Evolutionary conservation across 2,888 invertebrate genomes (phyloP), one percentile per base, ranked within the genome.

Genomic region (Synanthedon formicaeformis): DNA sequence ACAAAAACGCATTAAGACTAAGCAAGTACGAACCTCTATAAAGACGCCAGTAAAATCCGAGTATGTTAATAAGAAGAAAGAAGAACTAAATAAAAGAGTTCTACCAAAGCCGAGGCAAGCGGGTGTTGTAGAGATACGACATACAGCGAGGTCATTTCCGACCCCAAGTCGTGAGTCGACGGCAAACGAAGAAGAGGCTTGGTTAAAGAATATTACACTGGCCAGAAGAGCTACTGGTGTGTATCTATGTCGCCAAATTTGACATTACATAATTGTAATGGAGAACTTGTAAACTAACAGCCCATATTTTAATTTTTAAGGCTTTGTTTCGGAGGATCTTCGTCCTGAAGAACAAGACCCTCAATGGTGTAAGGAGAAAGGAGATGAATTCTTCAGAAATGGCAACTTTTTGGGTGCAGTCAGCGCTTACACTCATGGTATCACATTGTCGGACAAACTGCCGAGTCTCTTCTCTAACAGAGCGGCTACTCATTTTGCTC

Each of bases 301-400:
- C 10, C 34, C 34, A 34, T 10, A 34, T 34, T 34, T 34, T 10
- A 34, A 34, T 34, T 49, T 55, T 59, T 2, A 66, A 85, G 94
- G 95, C 18, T 92, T 94, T 66, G 82, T 90, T 1, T 90, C 91
- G 8, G 92, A 92, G 68, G 93, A 94, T 68, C 81, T 94, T 2
- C 83, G 92, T 41, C 91, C 92, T 0, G 95, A 96, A 68, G 96
- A 96, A 75, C 92, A 91, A 61, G 93, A 95, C 76, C 95, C 95
- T 0, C 89, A 92, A 57, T 96, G 93, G 92, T 89, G 96, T 54
- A 91, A 94, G 66, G 91, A 91, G 57, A 96, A 95, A 78, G 96
- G 95, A 51, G 92, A 93, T 69, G 91, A 92, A 57, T 94, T 96
- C 75, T 92, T 93, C 74, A 90, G 91, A 57, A 88, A 83, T 55